phyloP scores from a whole-genome alignment of 2,797 vertebrate genomes.

The Hydrocynus forskahlii region DNA sequence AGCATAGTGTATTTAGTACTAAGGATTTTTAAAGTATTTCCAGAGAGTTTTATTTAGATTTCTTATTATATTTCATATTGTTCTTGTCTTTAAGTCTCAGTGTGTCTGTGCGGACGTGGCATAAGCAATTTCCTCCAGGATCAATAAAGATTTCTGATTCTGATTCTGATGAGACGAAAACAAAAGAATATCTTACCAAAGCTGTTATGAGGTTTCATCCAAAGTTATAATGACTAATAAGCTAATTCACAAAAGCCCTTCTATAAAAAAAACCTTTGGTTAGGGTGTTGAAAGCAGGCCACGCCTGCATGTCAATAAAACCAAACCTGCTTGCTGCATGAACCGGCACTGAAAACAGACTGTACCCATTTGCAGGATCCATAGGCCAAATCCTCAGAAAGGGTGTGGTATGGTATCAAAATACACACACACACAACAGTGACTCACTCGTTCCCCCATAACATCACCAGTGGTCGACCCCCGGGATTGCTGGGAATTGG shows the following conservation, averaged over 20 bases:
- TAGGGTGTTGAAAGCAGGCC: not conserved
- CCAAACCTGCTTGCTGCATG: not conserved
- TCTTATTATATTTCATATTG: too few relatives aligned
- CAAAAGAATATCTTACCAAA: too few relatives aligned
- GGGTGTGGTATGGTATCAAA: conserved; percentile 16
- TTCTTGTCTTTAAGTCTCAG: too few relatives aligned
- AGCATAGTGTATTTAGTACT: too few relatives aligned
- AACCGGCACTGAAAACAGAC: conserved; percentile 7
- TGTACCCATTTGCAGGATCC: not conserved
- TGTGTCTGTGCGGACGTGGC: too few relatives aligned
- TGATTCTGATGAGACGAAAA: too few relatives aligned
- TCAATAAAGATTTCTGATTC: too few relatives aligned
- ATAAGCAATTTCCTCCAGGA: too few relatives aligned
- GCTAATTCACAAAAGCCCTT: not conserved
- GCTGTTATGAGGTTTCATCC: not conserved
- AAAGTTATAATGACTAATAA: not conserved
- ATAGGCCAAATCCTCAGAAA: conserved; percentile 28
- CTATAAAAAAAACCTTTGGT: too few relatives aligned
- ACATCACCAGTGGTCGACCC: conserved; percentile 38
- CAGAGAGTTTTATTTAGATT: too few relatives aligned
- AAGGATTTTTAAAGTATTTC: too few relatives aligned
- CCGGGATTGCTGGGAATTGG: conserved; percentile 49
- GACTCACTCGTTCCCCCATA: conserved; percentile 57
- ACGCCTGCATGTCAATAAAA: not conserved
- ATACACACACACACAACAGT: conserved; percentile 27